These are phyloP conservation scores for Noctilio leporinus DNA, from an alignment of 2,113 vertebrate genomes.

Conservation along the genomic window DNA sequence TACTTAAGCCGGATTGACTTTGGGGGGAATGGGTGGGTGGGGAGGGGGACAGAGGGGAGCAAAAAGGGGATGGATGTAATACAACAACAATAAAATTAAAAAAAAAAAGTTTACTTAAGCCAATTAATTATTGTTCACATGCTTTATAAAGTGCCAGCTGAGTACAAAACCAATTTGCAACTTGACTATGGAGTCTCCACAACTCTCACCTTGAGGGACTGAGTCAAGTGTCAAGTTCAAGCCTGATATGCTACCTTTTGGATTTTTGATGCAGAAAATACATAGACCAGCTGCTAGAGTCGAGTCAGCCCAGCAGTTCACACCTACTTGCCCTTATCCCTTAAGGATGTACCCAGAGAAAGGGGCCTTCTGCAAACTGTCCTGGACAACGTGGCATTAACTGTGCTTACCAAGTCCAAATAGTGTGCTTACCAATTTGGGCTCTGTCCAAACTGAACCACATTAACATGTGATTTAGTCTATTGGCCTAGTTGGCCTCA, in stretches of 20 bases:
- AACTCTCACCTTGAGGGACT: background rate
- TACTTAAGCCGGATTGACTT: background rate
- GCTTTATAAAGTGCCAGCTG: background rate
- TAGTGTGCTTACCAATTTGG: background rate
- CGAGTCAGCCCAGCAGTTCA: background rate
- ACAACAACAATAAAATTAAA: too few relatives aligned
- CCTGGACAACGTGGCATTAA: background rate
- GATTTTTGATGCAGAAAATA: background rate
- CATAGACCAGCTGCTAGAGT: background rate
- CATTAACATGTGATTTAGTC: background rate
- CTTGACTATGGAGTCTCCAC: background rate
- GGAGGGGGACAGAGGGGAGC: too few relatives aligned
- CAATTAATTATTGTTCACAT: background rate
- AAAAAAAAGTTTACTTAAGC: background rate
- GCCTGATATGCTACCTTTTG: background rate
- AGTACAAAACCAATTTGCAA: slow-evolving; percentile 5
- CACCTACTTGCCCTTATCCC: background rate
- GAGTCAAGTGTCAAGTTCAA: background rate
- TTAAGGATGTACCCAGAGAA: background rate
- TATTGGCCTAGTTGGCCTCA: too few relatives aligned
- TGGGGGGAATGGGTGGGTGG: too few relatives aligned
- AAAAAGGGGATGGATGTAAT: too few relatives aligned
- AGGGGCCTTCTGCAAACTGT: background rate
- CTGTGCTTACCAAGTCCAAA: background rate
- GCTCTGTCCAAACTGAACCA: background rate